Base-by-base conservation (phyloP, 1,140 invertebrate species). In the Triops cancriformis region DNA sequence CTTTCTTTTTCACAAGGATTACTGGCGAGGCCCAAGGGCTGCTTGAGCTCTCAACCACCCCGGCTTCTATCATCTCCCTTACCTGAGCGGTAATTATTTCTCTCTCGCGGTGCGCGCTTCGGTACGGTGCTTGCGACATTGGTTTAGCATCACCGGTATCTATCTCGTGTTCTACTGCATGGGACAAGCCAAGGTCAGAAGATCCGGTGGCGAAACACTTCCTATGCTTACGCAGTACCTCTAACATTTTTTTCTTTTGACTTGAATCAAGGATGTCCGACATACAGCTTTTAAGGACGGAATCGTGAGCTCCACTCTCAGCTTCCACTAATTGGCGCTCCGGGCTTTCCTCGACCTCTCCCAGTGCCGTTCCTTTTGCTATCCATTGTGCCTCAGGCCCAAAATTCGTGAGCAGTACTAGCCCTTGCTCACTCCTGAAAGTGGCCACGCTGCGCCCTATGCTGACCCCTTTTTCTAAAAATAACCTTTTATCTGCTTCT, bases 1-100 rank as follows among this genome's bases (percentile, higher is more conserved):
- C 80, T 75, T 82, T 80, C 77, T 88, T 87, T 11, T 80, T 80
- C 0, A 85, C 84, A 74, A 88, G 81, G 78, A 86, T 83, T 5
- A 87, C 77, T 27, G 85, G 84, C 5, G 83, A 84, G 18, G 85
- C 81, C 85, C 86, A 88, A 31, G 83, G 76, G 76, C 82, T 83
- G n/a, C 82, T 82, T 0, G 84, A 85, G 1, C 80, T 83, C 10
- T 83, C 80, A 37, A 82, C n/a, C n/a, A n/a, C n/a, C n/a, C n/a
- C n/a, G n/a, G n/a, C n/a, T n/a, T n/a, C n/a, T n/a, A n/a, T n/a
- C n/a, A n/a, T n/a, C n/a, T n/a, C n/a, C n/a, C n/a, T n/a, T n/a
- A n/a, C n/a, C n/a, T n/a, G n/a, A n/a, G n/a, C n/a, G n/a, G n/a
- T n/a, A n/a, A n/a, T n/a, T n/a, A n/a, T n/a, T n/a, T n/a, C n/a